phyloP scores from a whole-genome alignment of 2,888 invertebrate genomes.

The Bruchidius siliquastri region DNA sequence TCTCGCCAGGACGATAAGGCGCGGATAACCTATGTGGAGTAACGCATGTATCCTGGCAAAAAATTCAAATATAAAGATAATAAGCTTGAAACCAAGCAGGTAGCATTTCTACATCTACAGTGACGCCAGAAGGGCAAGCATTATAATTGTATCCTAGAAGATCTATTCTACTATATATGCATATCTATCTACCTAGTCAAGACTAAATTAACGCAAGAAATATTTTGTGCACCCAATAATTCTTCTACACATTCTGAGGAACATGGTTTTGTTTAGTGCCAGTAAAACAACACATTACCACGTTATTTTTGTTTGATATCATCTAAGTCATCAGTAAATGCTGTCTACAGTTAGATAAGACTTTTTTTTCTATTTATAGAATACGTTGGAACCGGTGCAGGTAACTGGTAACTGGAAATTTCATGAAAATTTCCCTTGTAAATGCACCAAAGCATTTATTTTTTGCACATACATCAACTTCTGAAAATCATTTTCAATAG shows the following conservation, averaged over 20 bases:
- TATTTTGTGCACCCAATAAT: not conserved
- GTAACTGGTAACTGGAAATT: no score
- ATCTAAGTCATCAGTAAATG: no score
- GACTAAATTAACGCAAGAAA: conserved; percentile 6
- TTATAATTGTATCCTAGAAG: not conserved
- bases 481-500: no score
- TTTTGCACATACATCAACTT: no score
- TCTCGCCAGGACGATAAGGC: not conserved
- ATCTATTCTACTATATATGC: conserved; percentile 16
- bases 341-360: no score
- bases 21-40: not conserved
- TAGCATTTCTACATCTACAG: conserved; percentile 36
- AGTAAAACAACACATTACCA: no score
- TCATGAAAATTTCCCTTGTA: no score
- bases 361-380: no score
- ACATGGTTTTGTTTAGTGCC: no score
- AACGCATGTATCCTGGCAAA: not conserved
- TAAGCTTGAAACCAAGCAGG: conserved; percentile 33
- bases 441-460: no score
- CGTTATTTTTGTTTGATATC: no score
- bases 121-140: conserved; percentile 38
- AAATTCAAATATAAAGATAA: conserved; percentile 2
- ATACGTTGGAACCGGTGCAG: no score
- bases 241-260: not conserved
- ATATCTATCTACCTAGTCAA: conserved; percentile 24